Evolutionary conservation across 2,888 invertebrate species (phyloP).

Genomic region (Ptilodon capucinus): DNA sequence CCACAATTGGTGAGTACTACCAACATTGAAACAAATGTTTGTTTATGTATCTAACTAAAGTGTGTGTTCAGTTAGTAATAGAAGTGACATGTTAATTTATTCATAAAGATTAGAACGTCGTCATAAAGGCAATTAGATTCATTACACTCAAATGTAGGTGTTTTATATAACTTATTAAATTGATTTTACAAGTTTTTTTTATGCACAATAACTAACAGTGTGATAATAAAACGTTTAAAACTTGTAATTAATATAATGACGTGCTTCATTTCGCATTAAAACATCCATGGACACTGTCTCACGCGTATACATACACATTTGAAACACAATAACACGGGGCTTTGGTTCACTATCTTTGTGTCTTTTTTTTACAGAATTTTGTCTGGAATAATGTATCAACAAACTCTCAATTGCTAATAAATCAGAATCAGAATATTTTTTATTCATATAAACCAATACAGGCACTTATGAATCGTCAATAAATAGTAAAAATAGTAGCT

Average conservation of each 20-base stretch:
- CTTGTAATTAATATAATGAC: slow-evolving; percentile 22
- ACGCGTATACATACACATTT: slow-evolving; percentile 24
- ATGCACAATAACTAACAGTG: not conserved
- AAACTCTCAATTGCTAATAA: no score
- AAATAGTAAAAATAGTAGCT: no score
- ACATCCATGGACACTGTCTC: slow-evolving; percentile 22
- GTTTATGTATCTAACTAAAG: not conserved
- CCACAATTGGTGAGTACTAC: slow-evolving; percentile 75
- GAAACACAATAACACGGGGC: slow-evolving; percentile 13
- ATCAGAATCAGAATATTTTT: no score
- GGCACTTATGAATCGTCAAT: no score
- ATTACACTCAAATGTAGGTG: not conserved
- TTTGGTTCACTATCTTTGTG: slow-evolving; percentile 26
- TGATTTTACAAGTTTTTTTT: not conserved
- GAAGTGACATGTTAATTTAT: not conserved
- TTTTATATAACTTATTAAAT: not conserved
- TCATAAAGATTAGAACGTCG: not conserved
- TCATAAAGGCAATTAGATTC: not conserved
- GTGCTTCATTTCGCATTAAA: slow-evolving; percentile 22
- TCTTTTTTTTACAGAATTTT: not conserved
- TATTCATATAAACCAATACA: no score
- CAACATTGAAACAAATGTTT: not conserved
- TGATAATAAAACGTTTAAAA: slow-evolving; percentile 9
- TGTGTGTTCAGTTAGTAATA: not conserved
- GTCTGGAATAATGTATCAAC: no score